Percentiles rank a stretch among this genome's conserved stretches.
phyloP scores from a whole-genome alignment of 2,113 vertebrate genomes.

The Lipotes vexillifer region DNA sequence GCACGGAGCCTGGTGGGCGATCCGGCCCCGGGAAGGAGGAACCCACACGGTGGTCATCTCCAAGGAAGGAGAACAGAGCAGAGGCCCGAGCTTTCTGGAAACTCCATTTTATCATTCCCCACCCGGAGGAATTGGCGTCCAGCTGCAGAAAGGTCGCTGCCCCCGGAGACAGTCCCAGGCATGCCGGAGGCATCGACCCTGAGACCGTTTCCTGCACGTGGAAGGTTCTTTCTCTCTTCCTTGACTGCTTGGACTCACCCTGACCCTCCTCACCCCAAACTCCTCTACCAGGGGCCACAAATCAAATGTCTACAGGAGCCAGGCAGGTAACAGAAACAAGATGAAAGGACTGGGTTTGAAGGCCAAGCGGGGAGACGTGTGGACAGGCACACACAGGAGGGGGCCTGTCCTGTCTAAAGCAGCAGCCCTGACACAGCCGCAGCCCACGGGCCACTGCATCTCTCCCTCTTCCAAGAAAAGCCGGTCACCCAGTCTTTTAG shows the following conservation, averaged over 20 bases:
- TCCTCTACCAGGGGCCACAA: background rate
- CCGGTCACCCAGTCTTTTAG: background rate
- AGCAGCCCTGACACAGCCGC: background rate
- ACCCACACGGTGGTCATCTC: background rate
- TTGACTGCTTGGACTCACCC: background rate
- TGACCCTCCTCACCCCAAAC: background rate
- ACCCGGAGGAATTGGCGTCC: slow-evolving; percentile 23
- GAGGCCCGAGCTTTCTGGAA: background rate
- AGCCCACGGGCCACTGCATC: background rate
- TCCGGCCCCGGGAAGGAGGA: background rate
- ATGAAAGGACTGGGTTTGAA: background rate
- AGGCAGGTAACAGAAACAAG: background rate
- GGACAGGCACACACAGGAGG: background rate
- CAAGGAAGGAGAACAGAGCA: background rate
- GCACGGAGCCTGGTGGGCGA: background rate
- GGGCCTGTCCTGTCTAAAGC: accelerated
- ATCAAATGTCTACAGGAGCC: background rate
- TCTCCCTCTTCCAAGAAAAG: background rate
- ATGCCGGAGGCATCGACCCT: background rate
- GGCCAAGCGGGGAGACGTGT: background rate
- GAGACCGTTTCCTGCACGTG: background rate
- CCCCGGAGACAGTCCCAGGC: slow-evolving; percentile 30
- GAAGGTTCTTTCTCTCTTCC: slow-evolving; percentile 10
- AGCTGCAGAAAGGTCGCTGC: slow-evolving; percentile 36
- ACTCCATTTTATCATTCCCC: background rate